Evolutionary conservation across 2,888 invertebrate genomes (phyloP).

Genomic region (Ecdyonurus torrentis): DNA sequence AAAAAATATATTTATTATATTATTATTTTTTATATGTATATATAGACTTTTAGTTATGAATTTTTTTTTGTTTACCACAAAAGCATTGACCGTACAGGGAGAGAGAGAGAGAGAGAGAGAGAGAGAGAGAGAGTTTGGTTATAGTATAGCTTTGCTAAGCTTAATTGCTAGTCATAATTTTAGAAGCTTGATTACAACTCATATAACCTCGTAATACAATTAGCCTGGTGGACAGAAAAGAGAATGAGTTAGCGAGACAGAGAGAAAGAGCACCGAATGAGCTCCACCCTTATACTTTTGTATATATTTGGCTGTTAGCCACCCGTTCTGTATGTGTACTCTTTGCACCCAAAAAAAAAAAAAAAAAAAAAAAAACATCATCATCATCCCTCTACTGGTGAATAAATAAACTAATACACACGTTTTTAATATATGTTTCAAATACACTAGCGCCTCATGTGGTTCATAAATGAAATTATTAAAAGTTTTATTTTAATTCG

Average conservation of each 20-base stretch:
- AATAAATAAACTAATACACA: background rate
- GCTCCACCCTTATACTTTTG: background rate
- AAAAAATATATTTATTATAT: too few relatives aligned
- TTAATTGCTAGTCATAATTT: background rate
- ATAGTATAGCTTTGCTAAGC: background rate
- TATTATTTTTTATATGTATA: too few relatives aligned
- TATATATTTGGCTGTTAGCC: background rate
- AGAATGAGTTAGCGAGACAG: too few relatives aligned
- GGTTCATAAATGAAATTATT: background rate
- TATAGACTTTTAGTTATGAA: too few relatives aligned
- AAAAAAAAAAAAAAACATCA: background rate
- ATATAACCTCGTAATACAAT: background rate
- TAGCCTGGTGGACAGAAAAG: background rate
- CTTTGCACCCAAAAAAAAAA: too few relatives aligned
- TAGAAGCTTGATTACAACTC: background rate
- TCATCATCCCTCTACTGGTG: background rate
- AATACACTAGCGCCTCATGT: background rate
- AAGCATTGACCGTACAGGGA: too few relatives aligned
- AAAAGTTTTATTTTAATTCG: background rate
- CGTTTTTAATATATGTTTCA: too few relatives aligned
- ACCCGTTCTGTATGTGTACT: too few relatives aligned
- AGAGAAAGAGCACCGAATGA: too few relatives aligned
- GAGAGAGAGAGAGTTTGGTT: background rate
- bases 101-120: too few relatives aligned
- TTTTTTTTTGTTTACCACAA: too few relatives aligned